Conservation (phyloP, 2,888 invertebrate species). For the Drosophila paucipuncta region DNA sequence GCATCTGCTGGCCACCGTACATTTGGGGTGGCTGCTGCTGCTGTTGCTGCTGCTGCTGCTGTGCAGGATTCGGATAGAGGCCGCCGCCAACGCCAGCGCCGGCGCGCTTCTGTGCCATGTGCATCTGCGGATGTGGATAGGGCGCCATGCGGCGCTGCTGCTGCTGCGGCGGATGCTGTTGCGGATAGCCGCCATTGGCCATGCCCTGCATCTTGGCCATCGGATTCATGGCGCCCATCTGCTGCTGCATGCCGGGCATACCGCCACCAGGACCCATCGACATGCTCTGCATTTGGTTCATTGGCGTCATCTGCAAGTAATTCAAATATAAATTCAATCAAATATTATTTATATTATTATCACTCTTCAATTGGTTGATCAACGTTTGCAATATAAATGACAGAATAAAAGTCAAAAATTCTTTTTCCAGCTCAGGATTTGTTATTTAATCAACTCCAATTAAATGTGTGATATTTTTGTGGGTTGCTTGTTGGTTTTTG, state of each 20-base stretch:
- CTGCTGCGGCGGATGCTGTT: conserved; percentile 84
- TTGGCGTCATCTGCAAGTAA: conserved; percentile 88
- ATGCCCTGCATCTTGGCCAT: conserved; percentile 87
- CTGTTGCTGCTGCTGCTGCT: conserved; percentile 82
- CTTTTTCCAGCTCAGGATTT: neutral
- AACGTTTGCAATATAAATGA: neutral
- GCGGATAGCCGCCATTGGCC: conserved; percentile 87
- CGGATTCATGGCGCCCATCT: conserved; percentile 88
- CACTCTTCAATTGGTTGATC: neutral
- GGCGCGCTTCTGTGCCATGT: conserved; percentile 91
- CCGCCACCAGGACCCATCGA: conserved; percentile 87
- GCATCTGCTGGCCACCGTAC: conserved; percentile 83
- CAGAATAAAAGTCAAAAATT: neutral
- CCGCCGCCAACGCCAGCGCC: conserved; percentile 65
- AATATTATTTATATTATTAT: neutral
- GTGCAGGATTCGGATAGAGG: conserved; percentile 87
- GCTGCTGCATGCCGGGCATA: conserved; percentile 85
- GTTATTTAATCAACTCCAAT: neutral
- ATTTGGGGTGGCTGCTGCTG: conserved; percentile 75
- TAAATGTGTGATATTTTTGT: neutral
- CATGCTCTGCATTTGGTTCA: conserved; percentile 91
- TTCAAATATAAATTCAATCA: conserved; percentile 17
- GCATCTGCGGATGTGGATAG: conserved; percentile 94
- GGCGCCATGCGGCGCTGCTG: conserved; percentile 90
- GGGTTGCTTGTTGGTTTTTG: neutral